Percentiles rank a stretch among this genome's conserved stretches.
Conservation (phyloP, 2,888 invertebrate species). For the Pimpla rufipes region DNA sequence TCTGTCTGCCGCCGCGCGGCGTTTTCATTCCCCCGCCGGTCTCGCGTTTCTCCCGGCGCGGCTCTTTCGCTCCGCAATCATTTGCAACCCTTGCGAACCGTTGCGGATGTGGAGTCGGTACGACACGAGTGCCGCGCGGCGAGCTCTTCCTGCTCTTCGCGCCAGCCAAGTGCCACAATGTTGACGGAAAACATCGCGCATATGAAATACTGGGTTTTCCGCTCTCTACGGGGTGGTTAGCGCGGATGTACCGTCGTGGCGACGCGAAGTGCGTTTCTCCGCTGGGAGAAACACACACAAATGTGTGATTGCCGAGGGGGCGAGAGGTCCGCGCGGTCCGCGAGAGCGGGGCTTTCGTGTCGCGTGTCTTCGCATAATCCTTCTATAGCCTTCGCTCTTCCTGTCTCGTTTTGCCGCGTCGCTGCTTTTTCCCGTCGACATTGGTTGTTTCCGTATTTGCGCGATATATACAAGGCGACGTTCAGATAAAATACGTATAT, state of each 20-base stretch:
- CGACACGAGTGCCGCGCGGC: neutral
- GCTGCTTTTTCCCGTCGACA: slow-evolving; percentile 32
- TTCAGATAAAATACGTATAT: neutral
- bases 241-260: slow-evolving; percentile 26
- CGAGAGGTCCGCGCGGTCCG: neutral
- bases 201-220: slow-evolving; percentile 26
- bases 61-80: neutral
- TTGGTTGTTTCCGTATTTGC: slow-evolving; percentile 23
- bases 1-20: neutral
- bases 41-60: neutral
- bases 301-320: neutral
- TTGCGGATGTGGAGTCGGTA: neutral
- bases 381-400: slow-evolving; percentile 23
- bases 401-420: slow-evolving; percentile 25
- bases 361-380: slow-evolving; percentile 50
- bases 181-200: slow-evolving; percentile 25
- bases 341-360: slow-evolving; percentile 24
- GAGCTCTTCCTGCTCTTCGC: too few relatives aligned
- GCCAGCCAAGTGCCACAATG: neutral
- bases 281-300: neutral
- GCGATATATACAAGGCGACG: neutral
- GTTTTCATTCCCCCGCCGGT: neutral
- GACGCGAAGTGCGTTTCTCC: slow-evolving; percentile 26
- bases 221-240: neutral
- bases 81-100: neutral